phyloP scores from a whole-genome alignment of 2,113 vertebrate genomes.

The Xiphophorus hellerii region DNA sequence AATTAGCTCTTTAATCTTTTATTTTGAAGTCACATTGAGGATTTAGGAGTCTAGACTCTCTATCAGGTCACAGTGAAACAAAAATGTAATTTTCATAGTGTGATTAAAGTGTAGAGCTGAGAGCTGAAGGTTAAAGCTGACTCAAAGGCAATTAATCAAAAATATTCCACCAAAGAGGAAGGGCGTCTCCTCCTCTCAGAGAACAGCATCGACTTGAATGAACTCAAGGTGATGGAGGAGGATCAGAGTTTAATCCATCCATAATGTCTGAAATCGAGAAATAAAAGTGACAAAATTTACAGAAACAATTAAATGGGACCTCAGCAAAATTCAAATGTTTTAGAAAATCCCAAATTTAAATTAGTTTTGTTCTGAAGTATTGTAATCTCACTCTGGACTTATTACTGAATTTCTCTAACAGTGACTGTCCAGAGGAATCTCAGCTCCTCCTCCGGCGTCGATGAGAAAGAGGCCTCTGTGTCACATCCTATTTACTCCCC shows the following conservation, averaged over 20 bases:
- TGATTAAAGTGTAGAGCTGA: constrained; percentile 41
- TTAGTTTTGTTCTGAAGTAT: too few relatives aligned
- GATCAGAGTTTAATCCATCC: not conserved
- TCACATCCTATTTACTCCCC: not conserved
- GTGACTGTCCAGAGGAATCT: not conserved
- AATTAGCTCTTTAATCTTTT: constrained; percentile 31
- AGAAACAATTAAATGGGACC: not conserved
- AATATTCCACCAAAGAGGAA: not conserved
- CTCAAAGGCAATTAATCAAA: constrained; percentile 59
- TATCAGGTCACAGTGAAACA: constrained; percentile 15
- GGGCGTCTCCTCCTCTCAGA: constrained; percentile 16
- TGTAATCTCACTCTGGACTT: too few relatives aligned
- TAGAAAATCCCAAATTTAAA: too few relatives aligned
- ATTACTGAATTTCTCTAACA: too few relatives aligned
- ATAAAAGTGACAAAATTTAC: not conserved
- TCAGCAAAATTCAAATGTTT: too few relatives aligned
- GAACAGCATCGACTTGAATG: constrained; percentile 32
- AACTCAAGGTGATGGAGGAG: constrained; percentile 21
- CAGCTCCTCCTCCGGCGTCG: too few relatives aligned
- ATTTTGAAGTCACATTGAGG: constrained; percentile 35
- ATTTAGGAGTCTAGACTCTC: constrained; percentile 42
- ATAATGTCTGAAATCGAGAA: not conserved
- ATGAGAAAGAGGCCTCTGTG: too few relatives aligned
- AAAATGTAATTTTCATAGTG: constrained; percentile 47
- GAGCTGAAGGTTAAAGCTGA: constrained; percentile 45